A percentile compares a stretch with the other conserved stretches of the same genome.
Evolutionary conservation across 2,113 vertebrate genomes (phyloP).

Genomic region (Nesogale talazaci): DNA sequence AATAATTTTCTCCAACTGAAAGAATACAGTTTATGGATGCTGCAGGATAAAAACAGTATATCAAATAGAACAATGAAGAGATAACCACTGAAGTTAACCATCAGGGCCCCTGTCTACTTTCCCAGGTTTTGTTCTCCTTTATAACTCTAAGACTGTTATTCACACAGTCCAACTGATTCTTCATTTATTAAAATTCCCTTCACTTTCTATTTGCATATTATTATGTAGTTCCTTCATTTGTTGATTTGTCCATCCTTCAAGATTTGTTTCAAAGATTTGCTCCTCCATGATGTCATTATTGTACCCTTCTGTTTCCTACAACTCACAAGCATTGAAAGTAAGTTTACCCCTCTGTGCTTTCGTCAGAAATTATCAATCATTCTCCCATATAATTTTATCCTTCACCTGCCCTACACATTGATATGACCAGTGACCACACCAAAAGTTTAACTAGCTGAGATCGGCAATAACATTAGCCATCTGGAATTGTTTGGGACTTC

Average conservation of each 20-base stretch:
- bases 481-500: too few species aligned
- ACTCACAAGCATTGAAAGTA: neutral
- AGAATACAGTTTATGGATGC: too few species aligned
- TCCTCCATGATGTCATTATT: neutral
- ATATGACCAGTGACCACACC: too few species aligned
- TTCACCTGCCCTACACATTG: neutral
- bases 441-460: too few species aligned
- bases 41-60: too few species aligned
- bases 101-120: too few species aligned
- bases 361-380: neutral
- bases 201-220: neutral
- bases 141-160: neutral
- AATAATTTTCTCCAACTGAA: too few species aligned
- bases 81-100: too few species aligned
- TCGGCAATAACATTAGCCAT: too few species aligned
- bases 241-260: neutral
- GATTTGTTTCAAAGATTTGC: accelerated
- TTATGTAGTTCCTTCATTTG: neutral
- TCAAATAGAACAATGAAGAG: too few species aligned
- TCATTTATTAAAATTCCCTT: neutral
- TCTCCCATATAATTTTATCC: neutral
- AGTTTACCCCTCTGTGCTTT: neutral
- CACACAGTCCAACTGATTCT: neutral
- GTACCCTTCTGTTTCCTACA: neutral
- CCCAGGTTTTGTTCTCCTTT: too few species aligned